These are phyloP conservation scores for Enteromius paludinosus DNA, from an alignment of 2,797 vertebrate species.

Conservation along the genomic window DNA sequence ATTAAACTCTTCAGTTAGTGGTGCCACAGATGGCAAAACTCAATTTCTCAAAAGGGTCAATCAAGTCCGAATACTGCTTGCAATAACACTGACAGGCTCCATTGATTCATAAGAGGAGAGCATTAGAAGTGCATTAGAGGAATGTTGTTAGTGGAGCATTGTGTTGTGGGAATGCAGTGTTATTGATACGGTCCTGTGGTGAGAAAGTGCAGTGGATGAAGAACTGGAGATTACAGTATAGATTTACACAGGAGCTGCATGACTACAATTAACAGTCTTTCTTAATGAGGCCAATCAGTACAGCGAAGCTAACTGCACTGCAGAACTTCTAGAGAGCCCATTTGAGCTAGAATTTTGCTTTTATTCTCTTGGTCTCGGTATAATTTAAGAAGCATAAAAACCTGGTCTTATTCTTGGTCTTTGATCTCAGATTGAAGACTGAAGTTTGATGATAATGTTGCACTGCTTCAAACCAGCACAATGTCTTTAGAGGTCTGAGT, in stretches of 20 bases:
- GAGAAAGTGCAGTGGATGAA: slow-evolving; percentile 35
- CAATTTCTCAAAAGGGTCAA: slow-evolving; percentile 45
- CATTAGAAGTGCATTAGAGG: slow-evolving; percentile 36
- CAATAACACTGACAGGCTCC: slow-evolving; percentile 44
- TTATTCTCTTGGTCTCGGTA: neutral
- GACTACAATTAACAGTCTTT: slow-evolving; percentile 39
- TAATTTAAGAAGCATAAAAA: slow-evolving; percentile 6
- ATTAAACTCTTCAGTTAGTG: slow-evolving; percentile 47
- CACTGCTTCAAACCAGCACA: slow-evolving; percentile 1
- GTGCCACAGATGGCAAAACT: slow-evolving; percentile 49
- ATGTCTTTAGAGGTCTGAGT: slow-evolving; percentile 26
- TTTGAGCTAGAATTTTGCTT: neutral
- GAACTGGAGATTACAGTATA: slow-evolving; percentile 53
- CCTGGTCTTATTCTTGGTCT: slow-evolving; percentile 13
- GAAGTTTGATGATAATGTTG: neutral
- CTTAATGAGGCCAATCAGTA: slow-evolving; percentile 37
- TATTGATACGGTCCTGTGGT: slow-evolving; percentile 16
- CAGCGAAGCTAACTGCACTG: slow-evolving; percentile 28
- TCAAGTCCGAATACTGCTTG: slow-evolving; percentile 37
- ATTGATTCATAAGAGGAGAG: slow-evolving; percentile 48
- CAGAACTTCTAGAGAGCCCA: slow-evolving; percentile 11
- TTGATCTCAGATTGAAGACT: slow-evolving; percentile 22
- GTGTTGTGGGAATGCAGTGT: slow-evolving; percentile 38
- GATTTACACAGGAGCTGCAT: slow-evolving; percentile 51
- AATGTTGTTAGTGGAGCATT: slow-evolving; percentile 49